Evolutionary conservation across 1,140 invertebrate species (phyloP).

Genomic region (Choristoneura fumiferana): DNA sequence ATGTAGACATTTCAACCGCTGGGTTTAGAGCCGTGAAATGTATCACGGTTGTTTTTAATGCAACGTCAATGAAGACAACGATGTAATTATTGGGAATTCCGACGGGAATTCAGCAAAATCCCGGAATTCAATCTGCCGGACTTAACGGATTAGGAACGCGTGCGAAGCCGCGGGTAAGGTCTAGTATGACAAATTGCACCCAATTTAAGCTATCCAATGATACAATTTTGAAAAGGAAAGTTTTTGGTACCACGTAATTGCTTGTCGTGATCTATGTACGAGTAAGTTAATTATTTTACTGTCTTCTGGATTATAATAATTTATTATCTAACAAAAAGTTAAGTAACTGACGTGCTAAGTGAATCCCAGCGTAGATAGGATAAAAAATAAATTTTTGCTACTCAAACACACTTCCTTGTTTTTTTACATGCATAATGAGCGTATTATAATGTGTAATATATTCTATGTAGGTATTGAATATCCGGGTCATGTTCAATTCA

Average conservation of each 20-base stretch:
- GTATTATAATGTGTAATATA: conserved; percentile 24
- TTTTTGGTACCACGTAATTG: background rate
- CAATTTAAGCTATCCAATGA: background rate
- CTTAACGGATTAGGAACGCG: too few species aligned
- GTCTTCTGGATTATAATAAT: conserved; percentile 1
- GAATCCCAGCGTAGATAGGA: conserved; percentile 29
- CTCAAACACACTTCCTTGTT: conserved; percentile 30
- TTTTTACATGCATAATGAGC: conserved; percentile 32
- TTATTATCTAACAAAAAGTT: conserved; percentile 21
- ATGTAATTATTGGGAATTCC: too few species aligned
- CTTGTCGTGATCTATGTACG: background rate
- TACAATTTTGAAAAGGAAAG: background rate
- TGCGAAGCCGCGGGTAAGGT: too few species aligned
- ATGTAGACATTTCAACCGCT: too few species aligned
- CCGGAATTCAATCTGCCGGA: too few species aligned
- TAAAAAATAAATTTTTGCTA: conserved; percentile 37
- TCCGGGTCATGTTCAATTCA: conserved; percentile 32
- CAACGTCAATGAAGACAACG: too few species aligned
- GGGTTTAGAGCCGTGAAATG: too few species aligned
- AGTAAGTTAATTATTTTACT: background rate
- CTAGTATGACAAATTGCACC: background rate
- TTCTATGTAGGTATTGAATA: conserved; percentile 25
- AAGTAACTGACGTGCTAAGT: conserved; percentile 24
- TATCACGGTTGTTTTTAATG: too few species aligned
- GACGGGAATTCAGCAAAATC: too few species aligned